Conservation (phyloP, 1,140 invertebrate genomes). For the Drosophila nannoptera region DNA sequence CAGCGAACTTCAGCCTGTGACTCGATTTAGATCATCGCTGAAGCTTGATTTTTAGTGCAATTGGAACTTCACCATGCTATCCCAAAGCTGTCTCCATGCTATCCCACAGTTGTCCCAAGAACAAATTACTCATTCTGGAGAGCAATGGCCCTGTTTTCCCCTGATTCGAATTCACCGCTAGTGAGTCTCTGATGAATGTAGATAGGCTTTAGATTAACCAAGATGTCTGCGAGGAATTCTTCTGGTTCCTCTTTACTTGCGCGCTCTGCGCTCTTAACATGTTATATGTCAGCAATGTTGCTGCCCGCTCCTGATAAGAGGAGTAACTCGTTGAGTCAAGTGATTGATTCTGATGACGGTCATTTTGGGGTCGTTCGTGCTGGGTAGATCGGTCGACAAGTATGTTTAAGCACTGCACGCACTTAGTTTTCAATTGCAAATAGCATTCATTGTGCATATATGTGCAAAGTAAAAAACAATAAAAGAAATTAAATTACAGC, state of each 20-base stretch:
- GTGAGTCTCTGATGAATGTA: constrained; percentile 8
- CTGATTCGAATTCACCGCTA: constrained; percentile 1
- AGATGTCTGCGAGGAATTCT: neutral
- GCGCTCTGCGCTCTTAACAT: too few relatives aligned
- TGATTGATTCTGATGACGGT: constrained; percentile 55
- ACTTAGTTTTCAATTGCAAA: constrained; percentile 12
- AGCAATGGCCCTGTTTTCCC: constrained; percentile 4
- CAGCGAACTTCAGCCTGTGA: too few relatives aligned
- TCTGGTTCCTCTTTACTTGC: neutral
- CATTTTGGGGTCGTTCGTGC: constrained; percentile 60
- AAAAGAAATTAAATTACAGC: neutral
- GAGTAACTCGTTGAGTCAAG: constrained; percentile 50
- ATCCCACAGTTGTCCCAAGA: constrained; percentile 51
- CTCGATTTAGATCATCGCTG: too few relatives aligned
- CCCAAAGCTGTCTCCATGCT: neutral
- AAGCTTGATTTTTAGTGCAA: too few relatives aligned
- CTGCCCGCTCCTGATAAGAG: constrained; percentile 27
- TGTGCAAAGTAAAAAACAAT: constrained; percentile 10
- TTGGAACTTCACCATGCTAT: too few relatives aligned
- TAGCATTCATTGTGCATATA: constrained; percentile 6
- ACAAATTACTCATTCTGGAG: constrained; percentile 4
- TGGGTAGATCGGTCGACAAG: neutral
- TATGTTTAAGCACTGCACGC: constrained; percentile 9
- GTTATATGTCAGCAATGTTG: neutral
- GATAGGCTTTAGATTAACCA: neutral